Percentiles rank a stretch among this genome's conserved stretches.
These are phyloP conservation scores for Carapus acus DNA, from an alignment of 2,797 vertebrate genomes.

Conservation along the genomic window DNA sequence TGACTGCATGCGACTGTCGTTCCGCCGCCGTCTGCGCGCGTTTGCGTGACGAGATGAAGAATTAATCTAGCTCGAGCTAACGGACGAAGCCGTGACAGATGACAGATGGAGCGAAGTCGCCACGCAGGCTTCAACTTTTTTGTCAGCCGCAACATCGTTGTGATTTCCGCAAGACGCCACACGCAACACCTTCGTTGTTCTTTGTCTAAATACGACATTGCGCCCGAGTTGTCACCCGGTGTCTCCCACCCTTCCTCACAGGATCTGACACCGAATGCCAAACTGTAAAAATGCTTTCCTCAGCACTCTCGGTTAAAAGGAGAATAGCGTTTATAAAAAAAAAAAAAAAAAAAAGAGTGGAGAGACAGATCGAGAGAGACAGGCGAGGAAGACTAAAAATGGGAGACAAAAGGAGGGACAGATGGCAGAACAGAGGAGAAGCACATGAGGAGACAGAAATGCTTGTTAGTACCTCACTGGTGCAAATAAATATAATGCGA, in stretches of 20 bases:
- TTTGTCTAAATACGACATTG: constrained; percentile 48
- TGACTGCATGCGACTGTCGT: constrained; percentile 1
- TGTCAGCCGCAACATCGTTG: constrained; percentile 31
- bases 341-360: constrained; percentile 15
- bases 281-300: constrained; percentile 54
- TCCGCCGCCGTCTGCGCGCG: neutral
- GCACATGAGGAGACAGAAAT: constrained; percentile 24
- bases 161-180: constrained; percentile 4
- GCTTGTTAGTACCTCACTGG: constrained; percentile 62
- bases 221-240: constrained; percentile 29
- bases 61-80: constrained; percentile 12
- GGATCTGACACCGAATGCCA: constrained; percentile 53
- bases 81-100: neutral
- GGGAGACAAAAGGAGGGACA: constrained; percentile 25
- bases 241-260: constrained; percentile 54
- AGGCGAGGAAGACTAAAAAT: neutral
- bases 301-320: constrained; percentile 42
- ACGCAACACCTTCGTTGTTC: constrained; percentile 46
- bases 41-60: neutral
- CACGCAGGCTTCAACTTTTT: neutral
- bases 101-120: no score
- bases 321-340: constrained; percentile 2
- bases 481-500: constrained; percentile 67
- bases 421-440: constrained; percentile 38
- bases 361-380: constrained; percentile 1